Percentiles rank a stretch among this genome's conserved stretches.
Evolutionary conservation across 2,888 invertebrate genomes (phyloP).

Genomic region (Gonocerus acuteangulatus): DNA sequence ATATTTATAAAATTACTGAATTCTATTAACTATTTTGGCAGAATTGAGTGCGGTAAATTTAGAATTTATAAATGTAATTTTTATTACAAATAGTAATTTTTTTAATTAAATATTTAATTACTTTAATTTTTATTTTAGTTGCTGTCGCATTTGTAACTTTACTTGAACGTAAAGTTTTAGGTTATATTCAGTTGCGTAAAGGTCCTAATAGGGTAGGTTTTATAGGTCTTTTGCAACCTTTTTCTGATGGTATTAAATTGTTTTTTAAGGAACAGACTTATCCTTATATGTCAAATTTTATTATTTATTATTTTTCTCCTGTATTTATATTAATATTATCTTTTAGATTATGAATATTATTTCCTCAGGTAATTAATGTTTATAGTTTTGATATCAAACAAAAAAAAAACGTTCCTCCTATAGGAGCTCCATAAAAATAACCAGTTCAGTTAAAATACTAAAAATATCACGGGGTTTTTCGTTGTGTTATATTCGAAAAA

Average conservation of each 20-base stretch:
- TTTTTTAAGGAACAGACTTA: constrained; percentile 58
- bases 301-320: constrained; percentile 46
- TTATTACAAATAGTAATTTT: constrained; percentile 51
- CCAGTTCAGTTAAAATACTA: too few relatives aligned
- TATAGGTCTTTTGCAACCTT: constrained; percentile 58
- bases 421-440: too few relatives aligned
- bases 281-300: constrained; percentile 53
- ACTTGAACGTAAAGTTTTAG: constrained; percentile 62
- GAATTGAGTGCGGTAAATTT: constrained; percentile 63
- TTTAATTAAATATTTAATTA: constrained; percentile 46
- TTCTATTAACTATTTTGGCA: constrained; percentile 53
- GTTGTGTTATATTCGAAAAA: too few relatives aligned
- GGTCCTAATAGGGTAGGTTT: constrained; percentile 64
- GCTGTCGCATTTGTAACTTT: constrained; percentile 66
- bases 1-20: constrained; percentile 47
- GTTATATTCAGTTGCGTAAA: constrained; percentile 65
- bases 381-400: constrained; percentile 53
- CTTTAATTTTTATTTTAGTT: constrained; percentile 55
- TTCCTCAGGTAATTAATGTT: constrained; percentile 52
- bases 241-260: constrained; percentile 65
- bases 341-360: constrained; percentile 52
- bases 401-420: too few relatives aligned
- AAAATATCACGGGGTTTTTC: too few relatives aligned
- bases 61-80: constrained; percentile 55
- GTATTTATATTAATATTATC: constrained; percentile 41